Conservation (phyloP, 2,888 invertebrate species). For the Melitaea athalia region DNA sequence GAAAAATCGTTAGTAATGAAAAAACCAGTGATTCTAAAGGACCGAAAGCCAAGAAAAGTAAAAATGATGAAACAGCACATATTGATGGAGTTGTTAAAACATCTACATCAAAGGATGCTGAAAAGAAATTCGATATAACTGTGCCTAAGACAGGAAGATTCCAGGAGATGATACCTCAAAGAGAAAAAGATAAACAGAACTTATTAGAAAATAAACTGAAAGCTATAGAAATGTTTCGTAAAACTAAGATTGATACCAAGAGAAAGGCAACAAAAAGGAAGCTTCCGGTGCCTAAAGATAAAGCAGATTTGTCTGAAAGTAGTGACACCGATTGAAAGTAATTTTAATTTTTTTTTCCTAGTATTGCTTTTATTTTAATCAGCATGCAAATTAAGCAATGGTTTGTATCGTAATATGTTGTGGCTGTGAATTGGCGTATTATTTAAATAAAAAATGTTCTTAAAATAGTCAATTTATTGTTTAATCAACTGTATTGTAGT, state of each 20-base stretch:
- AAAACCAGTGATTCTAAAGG: constrained; percentile 35
- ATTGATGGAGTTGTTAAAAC: constrained; percentile 57
- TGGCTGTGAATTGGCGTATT: constrained; percentile 12
- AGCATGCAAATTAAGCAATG: neutral
- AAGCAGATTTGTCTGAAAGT: constrained; percentile 86
- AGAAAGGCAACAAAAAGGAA: constrained; percentile 71
- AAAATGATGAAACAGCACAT: constrained; percentile 50
- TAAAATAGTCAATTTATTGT: constrained; percentile 77
- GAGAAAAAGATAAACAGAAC: constrained; percentile 84
- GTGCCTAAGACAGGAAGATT: constrained; percentile 66
- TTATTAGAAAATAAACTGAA: constrained; percentile 86
- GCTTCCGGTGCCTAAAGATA: constrained; percentile 76
- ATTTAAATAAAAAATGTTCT: constrained; percentile 53
- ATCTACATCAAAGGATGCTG: constrained; percentile 51
- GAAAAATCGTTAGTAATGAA: constrained; percentile 41
- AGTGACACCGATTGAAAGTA: constrained; percentile 76
- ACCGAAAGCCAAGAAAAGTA: constrained; percentile 45
- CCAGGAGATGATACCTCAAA: constrained; percentile 87
- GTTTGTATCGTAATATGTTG: neutral
- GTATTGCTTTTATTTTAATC: neutral
- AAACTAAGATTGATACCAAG: constrained; percentile 84
- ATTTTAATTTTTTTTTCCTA: constrained; percentile 14
- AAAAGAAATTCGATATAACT: constrained; percentile 56
- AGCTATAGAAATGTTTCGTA: constrained; percentile 88
- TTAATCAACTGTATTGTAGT: constrained; percentile 59